Base-by-base conservation (phyloP, 1,140 invertebrate genomes). In the Zaprionus capensis region DNA sequence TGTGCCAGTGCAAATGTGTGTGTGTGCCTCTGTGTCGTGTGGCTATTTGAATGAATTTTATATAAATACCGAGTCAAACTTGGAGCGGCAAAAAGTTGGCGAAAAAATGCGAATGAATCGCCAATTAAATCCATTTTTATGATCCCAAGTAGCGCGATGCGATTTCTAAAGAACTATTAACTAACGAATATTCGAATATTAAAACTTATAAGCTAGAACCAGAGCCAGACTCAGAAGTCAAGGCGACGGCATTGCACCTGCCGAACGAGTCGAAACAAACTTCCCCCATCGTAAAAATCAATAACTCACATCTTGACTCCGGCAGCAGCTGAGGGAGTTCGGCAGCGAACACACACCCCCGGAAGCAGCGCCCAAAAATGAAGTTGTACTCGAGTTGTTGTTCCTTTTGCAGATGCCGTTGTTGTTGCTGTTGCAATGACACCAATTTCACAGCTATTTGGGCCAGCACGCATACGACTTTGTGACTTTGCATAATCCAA, bases 251-350 rank as follows among this genome's bases (percentile, higher is more conserved):
- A 62, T 49, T 70, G 72, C 67, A 63, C 67, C 71, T 73, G 71
- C 14, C 44, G 38, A 53, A 61, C 31, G 26, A 68, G 24, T 49
- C 38, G 38, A 69, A 69, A 38, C 56, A 70, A 62, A 44, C 44
- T 67, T 41, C 46, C 24, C 70, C 46, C 62, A 71, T 59, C 62
- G 69, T 28, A 80, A 80, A 88, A 88, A 88, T 88, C 84, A 81
- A 88, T 88, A 88, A 74, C 65, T 71, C 49, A 78, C 75, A 73
- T 84, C 66, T 72, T 80, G 63, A 73, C 78, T 71, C 64, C 58
- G n/a, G 15, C 51, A 57, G 65, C 46, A 51, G 44, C 41, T 20
- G 36, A 34, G 46, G 66, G 24, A 65, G 62, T 20, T 12, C 17
- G 15, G 44, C 46, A 15, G 53, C 66, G 46, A 70, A 63, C 24